Evolutionary conservation across 92 coral and sea anemone genomes (phyloP).

Genomic region (Epizoanthus ramosus): DNA sequence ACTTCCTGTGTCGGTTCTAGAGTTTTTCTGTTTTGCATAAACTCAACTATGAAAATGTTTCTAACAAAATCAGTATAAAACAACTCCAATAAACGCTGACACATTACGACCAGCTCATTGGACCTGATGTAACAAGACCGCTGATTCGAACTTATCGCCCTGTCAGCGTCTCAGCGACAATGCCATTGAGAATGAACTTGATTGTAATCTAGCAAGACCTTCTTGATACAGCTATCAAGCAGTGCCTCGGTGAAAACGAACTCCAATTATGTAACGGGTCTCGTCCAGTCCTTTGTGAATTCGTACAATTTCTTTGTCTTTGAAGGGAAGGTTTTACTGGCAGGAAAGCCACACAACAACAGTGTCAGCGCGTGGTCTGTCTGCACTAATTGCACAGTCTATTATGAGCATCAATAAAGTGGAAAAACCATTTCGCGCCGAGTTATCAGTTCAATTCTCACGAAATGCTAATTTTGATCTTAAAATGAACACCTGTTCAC

Average conservation of each 20-base stretch:
- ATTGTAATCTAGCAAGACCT: background rate
- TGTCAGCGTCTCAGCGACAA: background rate
- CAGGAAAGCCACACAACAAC: background rate
- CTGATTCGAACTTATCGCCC: background rate
- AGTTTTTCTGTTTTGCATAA: conserved; percentile 11
- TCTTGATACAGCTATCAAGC: background rate
- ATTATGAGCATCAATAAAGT: conserved; percentile 17
- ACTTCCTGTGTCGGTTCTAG: background rate
- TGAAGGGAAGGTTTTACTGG: background rate
- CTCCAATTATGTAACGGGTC: background rate
- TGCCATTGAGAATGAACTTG: background rate
- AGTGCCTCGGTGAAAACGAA: background rate
- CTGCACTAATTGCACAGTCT: background rate
- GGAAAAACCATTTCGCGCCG: conserved; percentile 3
- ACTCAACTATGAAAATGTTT: conserved; percentile 4
- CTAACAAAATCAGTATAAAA: background rate
- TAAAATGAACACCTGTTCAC: conserved; percentile 31
- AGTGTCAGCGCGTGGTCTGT: background rate
- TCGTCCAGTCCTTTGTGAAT: background rate
- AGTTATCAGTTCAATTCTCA: conserved; percentile 11
- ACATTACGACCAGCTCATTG: background rate
- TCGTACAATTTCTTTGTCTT: background rate
- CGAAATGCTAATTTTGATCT: conserved; percentile 35
- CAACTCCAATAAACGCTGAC: background rate
- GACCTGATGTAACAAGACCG: background rate